Conservation (phyloP, 2,113 vertebrate genomes). For the Lepus americanus region DNA sequence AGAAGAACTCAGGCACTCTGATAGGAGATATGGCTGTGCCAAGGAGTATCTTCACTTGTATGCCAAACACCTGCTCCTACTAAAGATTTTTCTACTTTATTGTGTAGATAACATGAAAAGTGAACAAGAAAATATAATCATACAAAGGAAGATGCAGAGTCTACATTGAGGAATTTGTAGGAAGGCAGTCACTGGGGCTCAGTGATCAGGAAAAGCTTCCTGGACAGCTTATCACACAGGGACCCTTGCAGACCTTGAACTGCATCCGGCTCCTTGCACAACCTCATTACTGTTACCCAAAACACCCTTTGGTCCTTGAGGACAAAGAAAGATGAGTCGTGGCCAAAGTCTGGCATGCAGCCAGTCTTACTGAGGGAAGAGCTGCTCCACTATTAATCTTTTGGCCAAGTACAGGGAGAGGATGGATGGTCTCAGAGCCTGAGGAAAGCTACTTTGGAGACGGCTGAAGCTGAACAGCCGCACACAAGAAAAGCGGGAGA, state of each 20-base stretch:
- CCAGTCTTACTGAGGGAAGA: not conserved
- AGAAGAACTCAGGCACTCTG: too few relatives aligned
- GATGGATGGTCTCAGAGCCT: not conserved
- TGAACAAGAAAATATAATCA: not conserved
- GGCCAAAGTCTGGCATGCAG: not conserved
- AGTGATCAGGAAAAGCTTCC: not conserved
- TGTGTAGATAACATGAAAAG: not conserved
- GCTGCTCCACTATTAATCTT: slow-evolving; percentile 31
- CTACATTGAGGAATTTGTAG: not conserved
- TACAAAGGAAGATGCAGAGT: not conserved
- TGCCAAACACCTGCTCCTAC: too few relatives aligned
- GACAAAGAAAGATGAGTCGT: slow-evolving; percentile 42
- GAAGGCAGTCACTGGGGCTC: not conserved
- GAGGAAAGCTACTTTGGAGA: slow-evolving; percentile 40
- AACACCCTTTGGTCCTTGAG: slow-evolving; percentile 18
- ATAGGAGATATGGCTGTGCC: too few relatives aligned
- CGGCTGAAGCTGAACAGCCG: not conserved
- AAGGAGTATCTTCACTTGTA: too few relatives aligned
- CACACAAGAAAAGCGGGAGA: not conserved
- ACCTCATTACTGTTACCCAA: not conserved
- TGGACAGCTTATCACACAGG: not conserved
- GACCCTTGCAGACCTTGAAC: not conserved
- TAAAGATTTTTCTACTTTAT: not conserved
- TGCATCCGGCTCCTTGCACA: not conserved
- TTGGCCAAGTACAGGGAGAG: not conserved